phyloP scores from a whole-genome alignment of 1,140 invertebrate genomes.

The Platorchestia sp. region DNA sequence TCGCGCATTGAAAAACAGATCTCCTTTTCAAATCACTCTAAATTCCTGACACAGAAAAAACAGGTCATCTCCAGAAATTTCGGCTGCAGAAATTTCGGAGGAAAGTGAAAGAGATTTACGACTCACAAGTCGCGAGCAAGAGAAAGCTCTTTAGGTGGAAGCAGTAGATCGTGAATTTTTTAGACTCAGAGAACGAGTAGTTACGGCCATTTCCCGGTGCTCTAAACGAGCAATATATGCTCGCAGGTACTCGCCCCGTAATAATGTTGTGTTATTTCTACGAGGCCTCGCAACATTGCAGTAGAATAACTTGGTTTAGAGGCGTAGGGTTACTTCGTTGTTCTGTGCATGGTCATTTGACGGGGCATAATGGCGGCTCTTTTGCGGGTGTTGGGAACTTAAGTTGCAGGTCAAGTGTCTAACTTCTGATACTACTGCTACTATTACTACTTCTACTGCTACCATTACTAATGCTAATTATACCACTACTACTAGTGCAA shows the following conservation, averaged over 20 bases:
- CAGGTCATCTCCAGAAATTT: not conserved
- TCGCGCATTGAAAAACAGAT: not conserved
- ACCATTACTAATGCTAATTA: too few species aligned
- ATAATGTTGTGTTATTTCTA: not conserved
- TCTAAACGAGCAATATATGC: not conserved
- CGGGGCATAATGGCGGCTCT: too few species aligned
- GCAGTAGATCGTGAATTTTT: not conserved
- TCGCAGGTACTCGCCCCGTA: not conserved
- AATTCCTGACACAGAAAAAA: not conserved
- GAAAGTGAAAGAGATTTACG: conserved; percentile 3
- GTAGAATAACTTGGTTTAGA: not conserved
- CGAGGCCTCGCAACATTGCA: not conserved
- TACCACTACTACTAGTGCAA: too few species aligned
- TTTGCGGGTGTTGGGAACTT: too few species aligned
- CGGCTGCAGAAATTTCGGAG: not conserved
- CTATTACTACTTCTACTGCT: too few species aligned
- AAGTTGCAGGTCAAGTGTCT: too few species aligned
- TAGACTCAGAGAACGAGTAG: not conserved
- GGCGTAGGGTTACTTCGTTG: too few species aligned
- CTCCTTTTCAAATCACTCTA: not conserved
- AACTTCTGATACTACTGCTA: too few species aligned
- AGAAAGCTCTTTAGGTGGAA: not conserved
- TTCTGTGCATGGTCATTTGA: too few species aligned
- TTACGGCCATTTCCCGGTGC: not conserved
- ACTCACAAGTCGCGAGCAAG: not conserved